A percentile compares a stretch with the other conserved stretches of the same genome.
These are phyloP conservation scores for Latheticus oryzae DNA, from an alignment of 2,888 invertebrate species.

Conservation along the genomic window DNA sequence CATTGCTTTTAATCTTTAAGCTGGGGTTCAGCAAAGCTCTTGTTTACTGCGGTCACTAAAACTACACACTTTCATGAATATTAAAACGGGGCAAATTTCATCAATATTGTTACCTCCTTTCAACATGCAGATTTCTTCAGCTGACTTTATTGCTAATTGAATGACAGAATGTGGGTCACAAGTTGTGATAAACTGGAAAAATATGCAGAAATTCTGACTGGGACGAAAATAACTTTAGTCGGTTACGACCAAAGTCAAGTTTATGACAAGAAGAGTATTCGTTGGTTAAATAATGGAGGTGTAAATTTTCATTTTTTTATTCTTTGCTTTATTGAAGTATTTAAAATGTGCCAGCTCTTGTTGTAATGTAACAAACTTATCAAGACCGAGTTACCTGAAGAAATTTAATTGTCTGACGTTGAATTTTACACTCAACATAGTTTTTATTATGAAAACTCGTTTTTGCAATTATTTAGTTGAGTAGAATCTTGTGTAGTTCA, in stretches of 20 bases:
- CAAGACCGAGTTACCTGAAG: too few relatives aligned
- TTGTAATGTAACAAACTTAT: too few relatives aligned
- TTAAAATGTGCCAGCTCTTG: too few relatives aligned
- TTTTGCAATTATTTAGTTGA: too few relatives aligned
- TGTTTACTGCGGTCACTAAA: background rate
- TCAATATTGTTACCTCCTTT: background rate
- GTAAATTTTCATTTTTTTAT: constrained; percentile 10
- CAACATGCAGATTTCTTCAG: constrained; percentile 25
- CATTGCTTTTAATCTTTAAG: constrained; percentile 3
- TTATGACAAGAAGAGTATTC: constrained; percentile 9
- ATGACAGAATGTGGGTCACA: constrained; percentile 22
- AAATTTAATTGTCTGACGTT: too few relatives aligned
- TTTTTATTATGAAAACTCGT: too few relatives aligned
- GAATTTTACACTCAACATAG: too few relatives aligned
- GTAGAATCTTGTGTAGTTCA: too few relatives aligned
- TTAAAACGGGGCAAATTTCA: constrained; percentile 6
- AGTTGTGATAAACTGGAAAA: constrained; percentile 27
- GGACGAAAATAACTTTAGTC: constrained; percentile 14
- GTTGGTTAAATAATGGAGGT: constrained; percentile 3
- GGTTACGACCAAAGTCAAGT: constrained; percentile 9
- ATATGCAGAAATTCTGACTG: constrained; percentile 29
- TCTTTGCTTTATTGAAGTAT: background rate
- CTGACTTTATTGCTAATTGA: constrained; percentile 32
- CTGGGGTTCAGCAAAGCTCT: too few relatives aligned
- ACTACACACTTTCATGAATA: constrained; percentile 8